Evolutionary conservation across 2,797 vertebrate species (phyloP), one percentile per base, ranked within the genome.

Genomic region (Crax fasciolata): DNA sequence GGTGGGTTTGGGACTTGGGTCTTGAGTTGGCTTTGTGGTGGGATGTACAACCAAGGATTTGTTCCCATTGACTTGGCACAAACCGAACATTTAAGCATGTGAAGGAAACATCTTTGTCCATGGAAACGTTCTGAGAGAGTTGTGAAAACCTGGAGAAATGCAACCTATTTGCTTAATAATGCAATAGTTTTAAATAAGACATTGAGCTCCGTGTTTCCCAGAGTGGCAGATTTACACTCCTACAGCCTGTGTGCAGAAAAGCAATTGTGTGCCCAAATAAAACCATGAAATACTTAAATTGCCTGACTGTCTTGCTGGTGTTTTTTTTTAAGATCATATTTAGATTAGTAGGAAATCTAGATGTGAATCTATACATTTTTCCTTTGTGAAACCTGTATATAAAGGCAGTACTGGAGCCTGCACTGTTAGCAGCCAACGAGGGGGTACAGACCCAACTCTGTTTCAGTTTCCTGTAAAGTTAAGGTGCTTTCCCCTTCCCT

Each of bases 11-110:
- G 65, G 39, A 5, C 13, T 49, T 49, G 48, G 18, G 51, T 13
- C 4, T 61, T 14, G 46, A 44, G 20, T 1, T 52, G 35, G 41
- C 28, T 35, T 77, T 54, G 72, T 4, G 8, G 32, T 1, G 10
- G 18, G 39, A 19, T 59, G 57, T 19, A 52, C 57, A 85, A 66
- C 21, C 11, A 15, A 19, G 27, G n/a, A 54, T 82, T 41, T 12
- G 39, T 72, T 82, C 54, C 54, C 23, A 7, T 23, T 2, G 8
- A 7, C n/a, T 10, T 54, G 30, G 52, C 55, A 27, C 16, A 46
- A 44, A 30, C 3, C 2, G 52, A 32, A 12, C 0, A 8, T 58
- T 10, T 1, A 39, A 66, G 12, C 0, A 0, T 4, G 16, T 1
- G 2, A 28, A 32, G 32, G n/a, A 43, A n/a, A 23, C 21, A 4